Conservation (phyloP, 2,113 vertebrate genomes). For the Turnix velox region DNA sequence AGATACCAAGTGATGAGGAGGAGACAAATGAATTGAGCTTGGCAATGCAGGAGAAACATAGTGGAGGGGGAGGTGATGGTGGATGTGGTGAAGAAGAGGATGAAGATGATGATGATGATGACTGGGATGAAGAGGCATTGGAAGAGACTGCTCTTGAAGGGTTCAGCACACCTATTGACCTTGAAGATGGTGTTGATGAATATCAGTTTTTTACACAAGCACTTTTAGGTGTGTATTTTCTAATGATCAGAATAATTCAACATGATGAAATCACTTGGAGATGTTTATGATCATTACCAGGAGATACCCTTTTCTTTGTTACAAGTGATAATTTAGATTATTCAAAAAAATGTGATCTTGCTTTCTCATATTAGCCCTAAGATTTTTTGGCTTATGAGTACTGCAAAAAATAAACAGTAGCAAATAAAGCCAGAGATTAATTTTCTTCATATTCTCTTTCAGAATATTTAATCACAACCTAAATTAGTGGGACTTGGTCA, state of each 20-base stretch:
- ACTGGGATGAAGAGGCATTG: conserved; percentile 93
- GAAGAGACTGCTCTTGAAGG: conserved; percentile 94
- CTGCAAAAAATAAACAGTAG: not conserved
- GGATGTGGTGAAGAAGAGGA: conserved; percentile 79
- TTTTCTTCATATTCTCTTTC: not conserved
- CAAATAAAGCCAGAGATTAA: not conserved
- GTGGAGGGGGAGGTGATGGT: conserved; percentile 69
- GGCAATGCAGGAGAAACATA: conserved; percentile 75
- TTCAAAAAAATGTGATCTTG: not conserved
- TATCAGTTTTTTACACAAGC: conserved; percentile 92
- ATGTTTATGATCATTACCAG: not conserved
- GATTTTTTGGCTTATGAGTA: not conserved
- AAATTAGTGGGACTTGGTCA: not conserved
- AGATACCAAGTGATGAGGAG: conserved; percentile 95
- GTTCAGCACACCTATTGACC: conserved; percentile 92
- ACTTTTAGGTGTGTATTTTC: conserved; percentile 80
- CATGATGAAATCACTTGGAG: not conserved
- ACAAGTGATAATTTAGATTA: not conserved
- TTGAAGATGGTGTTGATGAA: conserved; percentile 91
- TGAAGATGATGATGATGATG: conserved; percentile 86
- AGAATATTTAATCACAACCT: not conserved
- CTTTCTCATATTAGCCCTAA: not conserved
- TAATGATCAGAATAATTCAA: not conserved
- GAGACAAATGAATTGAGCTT: conserved; percentile 77
- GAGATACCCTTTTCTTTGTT: not conserved